Evolutionary conservation across 2,888 invertebrate species (phyloP).

Genomic region (Gortyna flavago): DNA sequence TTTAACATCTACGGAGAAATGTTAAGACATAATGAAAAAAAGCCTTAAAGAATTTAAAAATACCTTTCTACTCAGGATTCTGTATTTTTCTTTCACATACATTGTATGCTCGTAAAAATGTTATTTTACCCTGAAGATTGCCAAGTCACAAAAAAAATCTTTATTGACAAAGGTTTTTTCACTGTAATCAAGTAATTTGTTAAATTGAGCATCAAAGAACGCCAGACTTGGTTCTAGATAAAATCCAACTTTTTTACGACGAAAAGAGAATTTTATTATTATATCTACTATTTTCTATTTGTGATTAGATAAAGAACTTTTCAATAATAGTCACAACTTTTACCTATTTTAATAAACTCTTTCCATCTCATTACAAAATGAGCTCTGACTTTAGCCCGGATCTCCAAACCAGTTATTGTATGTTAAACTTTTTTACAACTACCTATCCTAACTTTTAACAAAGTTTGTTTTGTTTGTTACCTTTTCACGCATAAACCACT

Average conservation of each 20-base stretch:
- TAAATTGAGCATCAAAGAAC: constrained; percentile 18
- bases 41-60: background rate
- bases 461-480: too few species aligned
- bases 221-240: background rate
- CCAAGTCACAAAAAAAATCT: background rate
- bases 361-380: background rate
- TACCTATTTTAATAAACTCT: background rate
- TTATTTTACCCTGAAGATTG: background rate
- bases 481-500: too few species aligned
- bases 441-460: too few species aligned
- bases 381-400: background rate
- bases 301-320: constrained; percentile 6
- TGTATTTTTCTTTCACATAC: background rate
- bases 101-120: background rate
- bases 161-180: constrained; percentile 9
- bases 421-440: background rate
- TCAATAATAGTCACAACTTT: background rate
- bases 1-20: too few species aligned
- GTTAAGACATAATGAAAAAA: background rate
- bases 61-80: background rate
- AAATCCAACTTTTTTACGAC: background rate
- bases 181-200: constrained; percentile 23
- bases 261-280: background rate
- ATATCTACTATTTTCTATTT: constrained; percentile 4
- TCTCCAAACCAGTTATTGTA: background rate